These are phyloP conservation scores for Drosophila mercatorum DNA, from an alignment of 2,888 invertebrate genomes.

Conservation along the genomic window DNA sequence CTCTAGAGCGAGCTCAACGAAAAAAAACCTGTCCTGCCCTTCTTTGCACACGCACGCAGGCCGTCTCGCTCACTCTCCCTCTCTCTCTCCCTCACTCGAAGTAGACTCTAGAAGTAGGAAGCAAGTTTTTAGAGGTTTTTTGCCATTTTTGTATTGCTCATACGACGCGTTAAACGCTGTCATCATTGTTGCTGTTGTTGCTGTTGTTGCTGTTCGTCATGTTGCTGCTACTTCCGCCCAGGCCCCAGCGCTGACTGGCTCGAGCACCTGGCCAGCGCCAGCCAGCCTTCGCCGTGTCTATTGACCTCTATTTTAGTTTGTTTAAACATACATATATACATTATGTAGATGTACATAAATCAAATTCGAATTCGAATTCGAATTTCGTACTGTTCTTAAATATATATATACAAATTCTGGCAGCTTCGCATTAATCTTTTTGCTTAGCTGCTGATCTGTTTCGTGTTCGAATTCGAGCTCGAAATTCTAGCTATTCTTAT, in stretches of 20 bases:
- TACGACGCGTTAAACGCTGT: constrained; percentile 47
- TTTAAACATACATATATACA: background rate
- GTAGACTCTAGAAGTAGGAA: constrained; percentile 59
- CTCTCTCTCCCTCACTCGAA: constrained; percentile 5
- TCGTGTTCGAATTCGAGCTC: background rate
- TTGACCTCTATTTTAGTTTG: constrained; percentile 75
- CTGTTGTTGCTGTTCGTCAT: constrained; percentile 24
- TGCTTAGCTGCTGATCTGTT: background rate
- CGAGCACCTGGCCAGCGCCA: constrained; percentile 50
- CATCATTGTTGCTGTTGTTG: constrained; percentile 2
- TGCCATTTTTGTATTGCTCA: constrained; percentile 52
- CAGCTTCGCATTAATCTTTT: background rate
- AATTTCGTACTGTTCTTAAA: constrained; percentile 5
- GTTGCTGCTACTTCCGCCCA: constrained; percentile 65
- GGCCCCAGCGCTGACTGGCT: constrained; percentile 26
- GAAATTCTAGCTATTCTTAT: background rate
- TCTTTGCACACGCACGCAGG: constrained; percentile 46
- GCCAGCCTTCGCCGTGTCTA: constrained; percentile 81
- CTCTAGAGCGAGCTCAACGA: constrained; percentile 35
- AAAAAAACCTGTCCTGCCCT: constrained; percentile 64
- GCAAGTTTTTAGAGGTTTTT: constrained; percentile 52
- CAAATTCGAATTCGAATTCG: constrained; percentile 17
- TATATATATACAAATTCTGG: constrained; percentile 16
- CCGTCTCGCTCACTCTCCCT: background rate
- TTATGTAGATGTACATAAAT: background rate